phyloP scores from a whole-genome alignment of 2,113 vertebrate species.

The Paratilapia polleni region DNA sequence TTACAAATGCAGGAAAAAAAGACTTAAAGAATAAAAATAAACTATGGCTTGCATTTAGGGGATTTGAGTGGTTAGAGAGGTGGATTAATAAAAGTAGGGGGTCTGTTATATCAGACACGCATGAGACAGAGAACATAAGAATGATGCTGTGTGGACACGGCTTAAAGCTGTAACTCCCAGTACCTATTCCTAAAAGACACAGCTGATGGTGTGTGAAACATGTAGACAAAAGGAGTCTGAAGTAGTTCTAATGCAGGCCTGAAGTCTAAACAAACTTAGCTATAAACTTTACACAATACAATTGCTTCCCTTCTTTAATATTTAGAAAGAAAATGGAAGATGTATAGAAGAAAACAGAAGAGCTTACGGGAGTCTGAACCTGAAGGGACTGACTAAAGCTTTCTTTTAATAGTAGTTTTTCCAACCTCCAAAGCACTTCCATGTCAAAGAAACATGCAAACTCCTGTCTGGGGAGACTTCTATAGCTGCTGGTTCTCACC shows the following conservation, averaged over 20 bases:
- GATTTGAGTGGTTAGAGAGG: background rate
- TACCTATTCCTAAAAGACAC: background rate
- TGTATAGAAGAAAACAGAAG: background rate
- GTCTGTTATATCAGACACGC: background rate
- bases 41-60: background rate
- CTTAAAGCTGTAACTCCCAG: background rate
- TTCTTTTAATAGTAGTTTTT: slow-evolving; percentile 9
- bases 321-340: background rate
- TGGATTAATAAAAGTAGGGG: background rate
- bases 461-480: slow-evolving; percentile 38
- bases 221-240: background rate
- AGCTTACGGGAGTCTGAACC: background rate
- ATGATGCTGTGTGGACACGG: background rate
- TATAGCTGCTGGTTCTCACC: slow-evolving; percentile 59
- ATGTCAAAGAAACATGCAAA: slow-evolving; percentile 29
- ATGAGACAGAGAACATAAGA: background rate
- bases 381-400: background rate
- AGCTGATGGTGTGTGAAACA: background rate
- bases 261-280: background rate
- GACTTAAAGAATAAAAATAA: background rate
- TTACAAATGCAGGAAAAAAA: background rate
- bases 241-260: background rate
- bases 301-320: background rate
- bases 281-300: background rate
- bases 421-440: slow-evolving; percentile 19